phyloP scores from a whole-genome alignment of 2,113 vertebrate genomes.

The Pogonocichla stellata region DNA sequence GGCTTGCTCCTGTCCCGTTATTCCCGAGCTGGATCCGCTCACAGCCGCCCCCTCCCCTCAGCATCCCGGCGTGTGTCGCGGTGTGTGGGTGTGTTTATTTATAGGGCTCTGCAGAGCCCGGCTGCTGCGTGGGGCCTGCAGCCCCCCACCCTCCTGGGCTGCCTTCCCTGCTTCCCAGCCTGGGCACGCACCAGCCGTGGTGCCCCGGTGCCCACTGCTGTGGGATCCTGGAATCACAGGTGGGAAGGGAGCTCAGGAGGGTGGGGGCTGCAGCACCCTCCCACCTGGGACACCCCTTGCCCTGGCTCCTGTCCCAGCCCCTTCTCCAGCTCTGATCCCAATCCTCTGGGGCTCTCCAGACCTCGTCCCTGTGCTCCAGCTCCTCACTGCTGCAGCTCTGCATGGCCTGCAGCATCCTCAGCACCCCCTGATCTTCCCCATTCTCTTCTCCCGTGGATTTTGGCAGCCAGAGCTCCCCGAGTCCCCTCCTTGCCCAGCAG shows the following conservation, averaged over 20 bases:
- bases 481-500: background rate
- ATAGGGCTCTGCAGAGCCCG: background rate
- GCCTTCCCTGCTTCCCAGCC: background rate
- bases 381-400: background rate
- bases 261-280: no score
- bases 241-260: background rate
- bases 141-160: background rate
- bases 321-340: background rate
- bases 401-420: background rate
- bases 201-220: accelerated
- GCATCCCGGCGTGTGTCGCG: background rate
- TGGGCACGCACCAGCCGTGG: accelerated
- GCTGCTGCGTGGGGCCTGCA: background rate
- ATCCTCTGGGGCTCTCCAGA: background rate
- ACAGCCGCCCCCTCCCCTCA: background rate
- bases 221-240: background rate
- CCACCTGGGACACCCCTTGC: no score
- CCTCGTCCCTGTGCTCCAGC: background rate
- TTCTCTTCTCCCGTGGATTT: background rate
- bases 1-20: background rate
- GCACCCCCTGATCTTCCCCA: background rate
- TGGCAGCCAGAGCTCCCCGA: background rate
- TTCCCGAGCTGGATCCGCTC: background rate
- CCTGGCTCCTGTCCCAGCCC: background rate
- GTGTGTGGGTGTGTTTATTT: slow-evolving; percentile 5